These are phyloP conservation scores for Danio tinwini DNA, from an alignment of 2,797 vertebrate species.

Conservation along the genomic window DNA sequence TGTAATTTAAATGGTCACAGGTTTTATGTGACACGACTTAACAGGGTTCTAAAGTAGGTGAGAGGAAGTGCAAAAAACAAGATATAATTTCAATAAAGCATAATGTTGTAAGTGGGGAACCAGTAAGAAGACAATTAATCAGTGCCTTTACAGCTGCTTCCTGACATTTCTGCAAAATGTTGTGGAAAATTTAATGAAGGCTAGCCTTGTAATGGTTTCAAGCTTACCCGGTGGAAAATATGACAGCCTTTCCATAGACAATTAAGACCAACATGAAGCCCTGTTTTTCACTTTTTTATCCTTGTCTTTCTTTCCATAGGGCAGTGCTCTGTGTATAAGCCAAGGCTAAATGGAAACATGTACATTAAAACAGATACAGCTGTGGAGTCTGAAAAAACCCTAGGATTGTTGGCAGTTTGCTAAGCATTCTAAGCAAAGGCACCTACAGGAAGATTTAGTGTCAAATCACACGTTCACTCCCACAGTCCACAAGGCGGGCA, in stretches of 20 bases:
- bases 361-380: slow-evolving; percentile 63
- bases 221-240: slow-evolving; percentile 85
- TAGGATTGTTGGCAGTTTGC: slow-evolving; percentile 39
- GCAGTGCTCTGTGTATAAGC: slow-evolving; percentile 75
- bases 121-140: slow-evolving; percentile 78
- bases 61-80: slow-evolving; percentile 15
- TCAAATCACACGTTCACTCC: not conserved
- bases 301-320: slow-evolving; percentile 60
- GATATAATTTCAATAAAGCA: slow-evolving; percentile 43
- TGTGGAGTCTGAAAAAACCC: slow-evolving; percentile 36
- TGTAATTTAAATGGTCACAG: slow-evolving; percentile 32
- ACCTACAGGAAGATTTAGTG: slow-evolving; percentile 37
- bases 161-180: slow-evolving; percentile 88
- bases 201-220: slow-evolving; percentile 80
- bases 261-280: slow-evolving; percentile 81
- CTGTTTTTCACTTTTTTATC: slow-evolving; percentile 69
- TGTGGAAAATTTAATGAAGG: slow-evolving; percentile 91
- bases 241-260: slow-evolving; percentile 88
- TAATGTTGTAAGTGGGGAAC: slow-evolving; percentile 59
- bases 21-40: slow-evolving; percentile 27
- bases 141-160: slow-evolving; percentile 84
- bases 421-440: slow-evolving; percentile 21
- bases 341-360: slow-evolving; percentile 63
- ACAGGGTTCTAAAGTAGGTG: slow-evolving; percentile 7
- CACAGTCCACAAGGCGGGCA: not conserved